These are phyloP conservation scores for Euspilapteryx auroguttella DNA, from an alignment of 2,888 invertebrate species.

Conservation along the genomic window DNA sequence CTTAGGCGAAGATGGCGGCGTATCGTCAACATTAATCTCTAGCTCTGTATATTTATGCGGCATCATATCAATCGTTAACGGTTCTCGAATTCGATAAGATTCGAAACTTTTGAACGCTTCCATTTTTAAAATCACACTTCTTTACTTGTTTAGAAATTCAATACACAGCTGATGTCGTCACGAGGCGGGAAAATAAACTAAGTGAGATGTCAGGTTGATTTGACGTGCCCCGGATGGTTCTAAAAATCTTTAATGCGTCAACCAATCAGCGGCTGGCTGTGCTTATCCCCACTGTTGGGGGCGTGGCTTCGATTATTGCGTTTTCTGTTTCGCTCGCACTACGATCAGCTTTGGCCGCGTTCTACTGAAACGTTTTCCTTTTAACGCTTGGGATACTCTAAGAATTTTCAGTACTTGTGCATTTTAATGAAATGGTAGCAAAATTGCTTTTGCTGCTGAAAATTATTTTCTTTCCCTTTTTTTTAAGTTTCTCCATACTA, in stretches of 20 bases:
- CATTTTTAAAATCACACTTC: slow-evolving; percentile 16
- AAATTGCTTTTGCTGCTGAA: too few species aligned
- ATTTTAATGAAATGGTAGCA: too few species aligned
- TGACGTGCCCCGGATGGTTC: slow-evolving; percentile 20
- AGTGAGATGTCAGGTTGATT: too few species aligned
- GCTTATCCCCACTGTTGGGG: slow-evolving; percentile 39
- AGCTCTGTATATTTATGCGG: slow-evolving; percentile 10
- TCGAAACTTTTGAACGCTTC: slow-evolving; percentile 20
- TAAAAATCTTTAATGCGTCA: slow-evolving; percentile 48
- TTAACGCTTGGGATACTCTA: slow-evolving; percentile 17
- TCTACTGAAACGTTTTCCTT: slow-evolving; percentile 17
- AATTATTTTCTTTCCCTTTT: too few species aligned
- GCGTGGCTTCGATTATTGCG: slow-evolving; percentile 27
- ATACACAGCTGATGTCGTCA: slow-evolving; percentile 4
- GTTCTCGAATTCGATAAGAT: slow-evolving; percentile 18
- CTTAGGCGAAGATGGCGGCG: slow-evolving; percentile 38
- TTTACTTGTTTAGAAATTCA: slow-evolving; percentile 8
- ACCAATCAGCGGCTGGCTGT: slow-evolving; percentile 37
- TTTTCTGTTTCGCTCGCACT: slow-evolving; percentile 27
- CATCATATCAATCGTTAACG: slow-evolving; percentile 26
- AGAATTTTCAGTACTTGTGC: too few species aligned
- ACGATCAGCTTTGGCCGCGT: too few species aligned
- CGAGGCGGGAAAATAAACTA: slow-evolving; percentile 31
- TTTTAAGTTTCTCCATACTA: too few species aligned
- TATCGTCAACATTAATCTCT: slow-evolving; percentile 13